A percentile compares a stretch with the other conserved stretches of the same genome.
Conservation (phyloP, 2,888 invertebrate species). For the Scaptomyza parva region DNA sequence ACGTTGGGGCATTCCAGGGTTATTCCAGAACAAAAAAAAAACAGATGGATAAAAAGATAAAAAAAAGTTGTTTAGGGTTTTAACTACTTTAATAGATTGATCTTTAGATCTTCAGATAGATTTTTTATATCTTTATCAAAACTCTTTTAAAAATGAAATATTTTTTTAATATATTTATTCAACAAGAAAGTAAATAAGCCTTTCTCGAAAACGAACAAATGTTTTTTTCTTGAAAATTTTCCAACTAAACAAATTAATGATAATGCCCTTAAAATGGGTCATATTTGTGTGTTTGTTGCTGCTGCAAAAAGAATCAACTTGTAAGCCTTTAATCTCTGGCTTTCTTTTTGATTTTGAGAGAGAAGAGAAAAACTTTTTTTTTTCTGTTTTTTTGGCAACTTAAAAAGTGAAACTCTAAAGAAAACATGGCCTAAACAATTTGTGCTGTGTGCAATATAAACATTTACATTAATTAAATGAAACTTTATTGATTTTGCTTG, state of each 20-base stretch:
- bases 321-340: constrained; percentile 42
- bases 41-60: no score
- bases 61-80: no score
- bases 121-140: no score
- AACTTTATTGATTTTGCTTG: constrained; percentile 52
- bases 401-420: constrained; percentile 68
- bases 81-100: no score
- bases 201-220: no score
- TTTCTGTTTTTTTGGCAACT: constrained; percentile 29
- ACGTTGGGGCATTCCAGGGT: constrained; percentile 39
- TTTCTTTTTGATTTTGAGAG: constrained; percentile 46
- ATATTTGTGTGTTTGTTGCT: constrained; percentile 43
- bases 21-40: background rate
- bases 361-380: constrained; percentile 12
- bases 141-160: background rate
- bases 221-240: background rate
- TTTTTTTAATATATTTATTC: constrained; percentile 10
- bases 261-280: constrained; percentile 64
- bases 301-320: constrained; percentile 48
- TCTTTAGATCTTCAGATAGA: no score
- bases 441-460: constrained; percentile 34
- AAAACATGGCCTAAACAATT: constrained; percentile 58
- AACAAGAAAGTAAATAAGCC: no score
- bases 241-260: constrained; percentile 42
- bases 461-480: constrained; percentile 54